phyloP scores from a whole-genome alignment of 2,113 vertebrate species.

The Prinia subflava region DNA sequence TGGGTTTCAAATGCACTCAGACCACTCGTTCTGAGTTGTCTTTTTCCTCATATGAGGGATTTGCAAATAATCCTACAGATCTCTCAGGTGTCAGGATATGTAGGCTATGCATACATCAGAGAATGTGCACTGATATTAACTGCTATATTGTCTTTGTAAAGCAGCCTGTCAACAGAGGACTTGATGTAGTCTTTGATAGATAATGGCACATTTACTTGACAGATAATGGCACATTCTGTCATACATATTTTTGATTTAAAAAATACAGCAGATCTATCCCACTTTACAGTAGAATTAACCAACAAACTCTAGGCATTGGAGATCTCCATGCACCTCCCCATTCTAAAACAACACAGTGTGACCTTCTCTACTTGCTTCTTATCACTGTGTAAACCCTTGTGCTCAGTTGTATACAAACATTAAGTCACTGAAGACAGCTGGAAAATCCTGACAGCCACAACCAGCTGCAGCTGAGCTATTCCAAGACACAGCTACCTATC shows the following conservation, averaged over 20 bases:
- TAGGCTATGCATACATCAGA: neutral
- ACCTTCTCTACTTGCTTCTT: neutral
- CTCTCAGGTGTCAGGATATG: neutral
- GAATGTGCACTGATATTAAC: neutral
- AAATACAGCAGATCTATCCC: neutral
- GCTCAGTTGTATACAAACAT: neutral
- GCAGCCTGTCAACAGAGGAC: neutral
- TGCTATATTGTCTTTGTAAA: neutral
- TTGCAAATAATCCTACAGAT: neutral
- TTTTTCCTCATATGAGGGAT: neutral
- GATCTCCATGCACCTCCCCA: neutral
- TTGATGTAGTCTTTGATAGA: neutral
- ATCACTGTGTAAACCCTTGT: neutral
- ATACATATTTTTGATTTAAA: neutral
- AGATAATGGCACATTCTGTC: neutral
- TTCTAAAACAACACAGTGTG: neutral
- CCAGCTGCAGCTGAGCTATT: neutral
- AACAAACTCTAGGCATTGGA: neutral
- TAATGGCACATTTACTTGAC: neutral
- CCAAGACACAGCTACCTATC: neutral
- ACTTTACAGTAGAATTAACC: neutral
- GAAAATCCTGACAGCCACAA: neutral
- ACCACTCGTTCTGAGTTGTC: neutral
- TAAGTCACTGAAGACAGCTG: neutral
- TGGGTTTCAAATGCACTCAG: neutral